Percentiles rank a stretch among this genome's conserved stretches.
Conservation (phyloP, 2,888 invertebrate genomes). For the Anodontia alba region DNA sequence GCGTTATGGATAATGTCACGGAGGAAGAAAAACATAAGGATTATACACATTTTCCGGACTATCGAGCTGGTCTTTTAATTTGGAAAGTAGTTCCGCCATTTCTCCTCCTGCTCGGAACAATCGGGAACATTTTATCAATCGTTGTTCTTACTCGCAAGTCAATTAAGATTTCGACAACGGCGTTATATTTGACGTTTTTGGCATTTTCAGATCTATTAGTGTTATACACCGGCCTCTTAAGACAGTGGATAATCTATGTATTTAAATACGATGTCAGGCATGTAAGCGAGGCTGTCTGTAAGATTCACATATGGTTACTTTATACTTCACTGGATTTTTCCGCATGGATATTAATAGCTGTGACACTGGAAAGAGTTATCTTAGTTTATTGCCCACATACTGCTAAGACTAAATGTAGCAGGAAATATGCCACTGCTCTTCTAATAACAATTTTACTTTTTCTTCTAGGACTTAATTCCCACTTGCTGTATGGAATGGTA, state of each 20-base stretch:
- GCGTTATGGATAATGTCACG: neutral
- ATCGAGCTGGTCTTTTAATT: constrained; percentile 51
- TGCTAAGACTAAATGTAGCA: constrained; percentile 66
- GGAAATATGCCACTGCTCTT: constrained; percentile 45
- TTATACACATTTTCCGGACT: constrained; percentile 37
- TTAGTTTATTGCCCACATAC: constrained; percentile 73
- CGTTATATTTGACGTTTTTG: constrained; percentile 72
- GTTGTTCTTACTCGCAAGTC: constrained; percentile 66
- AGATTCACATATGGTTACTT: constrained; percentile 72
- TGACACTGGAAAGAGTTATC: constrained; percentile 76
- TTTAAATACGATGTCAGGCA: constrained; percentile 65
- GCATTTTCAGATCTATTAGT: constrained; percentile 71
- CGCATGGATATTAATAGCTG: constrained; percentile 79
- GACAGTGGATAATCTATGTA: constrained; percentile 67
- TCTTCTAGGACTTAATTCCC: constrained; percentile 67
- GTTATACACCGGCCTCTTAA: constrained; percentile 74
- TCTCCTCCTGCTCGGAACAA: constrained; percentile 73
- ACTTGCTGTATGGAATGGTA: constrained; percentile 68
- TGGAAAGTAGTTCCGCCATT: constrained; percentile 72
- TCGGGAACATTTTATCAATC: constrained; percentile 76
- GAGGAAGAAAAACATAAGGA: constrained; percentile 11
- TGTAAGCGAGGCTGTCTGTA: constrained; percentile 58
- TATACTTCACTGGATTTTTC: constrained; percentile 75
- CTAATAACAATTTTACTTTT: constrained; percentile 50
- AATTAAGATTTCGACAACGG: constrained; percentile 68